Conservation (phyloP, 2,888 invertebrate species). For the Keiferia lycopersicella region DNA sequence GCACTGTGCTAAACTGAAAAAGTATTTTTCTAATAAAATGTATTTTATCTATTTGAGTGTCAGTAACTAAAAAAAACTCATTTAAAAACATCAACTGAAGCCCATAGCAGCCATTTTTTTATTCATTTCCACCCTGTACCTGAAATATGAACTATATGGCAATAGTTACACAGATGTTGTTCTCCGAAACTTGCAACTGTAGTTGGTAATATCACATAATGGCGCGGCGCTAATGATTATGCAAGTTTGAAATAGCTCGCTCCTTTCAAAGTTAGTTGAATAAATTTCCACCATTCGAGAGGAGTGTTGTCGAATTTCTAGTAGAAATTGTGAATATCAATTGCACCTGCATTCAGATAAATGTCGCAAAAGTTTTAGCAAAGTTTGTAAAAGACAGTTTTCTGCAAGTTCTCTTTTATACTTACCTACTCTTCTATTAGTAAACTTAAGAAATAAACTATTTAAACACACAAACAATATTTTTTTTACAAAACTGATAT, state of each 20-base stretch:
- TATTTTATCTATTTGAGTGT: too few relatives aligned
- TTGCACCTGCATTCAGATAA: neutral
- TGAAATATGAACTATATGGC: neutral
- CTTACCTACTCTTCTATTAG: too few relatives aligned
- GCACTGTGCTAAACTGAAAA: too few relatives aligned
- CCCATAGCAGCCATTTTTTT: too few relatives aligned
- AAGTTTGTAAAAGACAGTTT: neutral
- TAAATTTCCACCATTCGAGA: neutral
- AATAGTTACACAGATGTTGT: neutral
- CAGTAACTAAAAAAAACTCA: too few relatives aligned
- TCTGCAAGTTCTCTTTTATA: too few relatives aligned
- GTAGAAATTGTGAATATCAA: neutral
- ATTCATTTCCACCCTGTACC: neutral
- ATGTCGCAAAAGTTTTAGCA: neutral
- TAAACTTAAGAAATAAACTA: too few relatives aligned
- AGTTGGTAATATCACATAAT: slow-evolving; percentile 4
- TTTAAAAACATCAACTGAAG: too few relatives aligned
- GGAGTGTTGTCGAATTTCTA: neutral
- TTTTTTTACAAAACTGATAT: too few relatives aligned
- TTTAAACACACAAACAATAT: too few relatives aligned
- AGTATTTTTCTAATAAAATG: too few relatives aligned
- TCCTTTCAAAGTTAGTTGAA: neutral
- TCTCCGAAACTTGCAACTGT: neutral
- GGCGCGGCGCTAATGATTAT: neutral
- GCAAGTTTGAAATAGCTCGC: neutral